Evolutionary conservation across 2,113 vertebrate species (phyloP), one percentile per base, ranked within the genome.

Genomic region (Hyla sarda): DNA sequence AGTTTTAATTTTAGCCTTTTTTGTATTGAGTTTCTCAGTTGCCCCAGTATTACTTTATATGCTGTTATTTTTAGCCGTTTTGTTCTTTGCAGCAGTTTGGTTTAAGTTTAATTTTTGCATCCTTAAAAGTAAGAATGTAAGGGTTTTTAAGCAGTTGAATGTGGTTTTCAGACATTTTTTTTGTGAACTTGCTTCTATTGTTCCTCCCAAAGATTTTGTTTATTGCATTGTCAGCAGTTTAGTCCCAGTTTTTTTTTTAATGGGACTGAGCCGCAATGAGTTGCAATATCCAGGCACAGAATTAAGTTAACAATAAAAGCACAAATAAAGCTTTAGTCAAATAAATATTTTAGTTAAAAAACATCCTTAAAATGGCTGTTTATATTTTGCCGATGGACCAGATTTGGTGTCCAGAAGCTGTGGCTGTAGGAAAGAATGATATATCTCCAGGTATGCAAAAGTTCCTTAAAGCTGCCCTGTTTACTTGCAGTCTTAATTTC

Each of bases 1-100:
- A 19, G n/a, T 88, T 85, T 74, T 54, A 17, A 65, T 48, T 73
- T 84, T 87, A 90, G 86, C 10, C 5, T 79, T 19, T 41, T n/a
- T 80, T 87, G 69, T 82, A 82, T 73, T 34, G 30, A 19, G 62
- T 80, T 62, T 79, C 85, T 21, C 28, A 5, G 54, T 50, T 37
- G 13, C 30, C 25, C n/a, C 58, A 52, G 45, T 25, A 78, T 67
- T 52, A 34, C 65, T 78, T 17, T 77, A 28, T 60, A n/a, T 84
- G n/a, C 32, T 72, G 67, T 32, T 76, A 54, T 85, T 77, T 77
- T 85, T 85, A 85, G 30, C 41, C 19, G 32, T 67, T 78, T 84
- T 54, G 58, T 23, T 62, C 56, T 45, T 60, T 23, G 14, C 17
- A 25, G n/a, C 37, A 62, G 2, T 60, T 56, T 21, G 47, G 50